Evolutionary conservation across 1,140 invertebrate species (phyloP).

Genomic region (Trichoplusia ni): DNA sequence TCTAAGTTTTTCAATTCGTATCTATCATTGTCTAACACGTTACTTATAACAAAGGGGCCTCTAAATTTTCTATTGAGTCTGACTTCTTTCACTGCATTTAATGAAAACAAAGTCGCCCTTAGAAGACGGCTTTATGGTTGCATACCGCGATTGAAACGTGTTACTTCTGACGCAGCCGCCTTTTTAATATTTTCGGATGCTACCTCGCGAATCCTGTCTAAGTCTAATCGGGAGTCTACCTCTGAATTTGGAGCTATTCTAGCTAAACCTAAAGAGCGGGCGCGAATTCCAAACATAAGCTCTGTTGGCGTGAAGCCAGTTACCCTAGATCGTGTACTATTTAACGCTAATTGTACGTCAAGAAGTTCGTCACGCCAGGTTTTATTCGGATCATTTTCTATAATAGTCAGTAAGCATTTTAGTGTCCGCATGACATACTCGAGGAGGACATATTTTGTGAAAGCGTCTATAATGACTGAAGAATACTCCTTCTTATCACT

Average conservation of each 20-base stretch:
- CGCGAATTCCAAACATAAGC: background rate
- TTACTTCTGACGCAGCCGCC: slow-evolving; percentile 29
- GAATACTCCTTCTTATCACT: too few species aligned
- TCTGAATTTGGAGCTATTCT: too few species aligned
- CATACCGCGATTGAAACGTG: slow-evolving; percentile 41
- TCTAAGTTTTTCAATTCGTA: slow-evolving; percentile 38
- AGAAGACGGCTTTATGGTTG: slow-evolving; percentile 35
- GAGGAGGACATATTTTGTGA: slow-evolving; percentile 48
- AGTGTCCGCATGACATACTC: slow-evolving; percentile 45
- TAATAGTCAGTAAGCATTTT: slow-evolving; percentile 38
- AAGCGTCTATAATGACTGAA: too few species aligned
- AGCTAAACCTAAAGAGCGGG: too few species aligned
- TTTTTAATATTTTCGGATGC: slow-evolving; percentile 39
- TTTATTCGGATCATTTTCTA: slow-evolving; percentile 45
- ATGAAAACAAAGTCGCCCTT: slow-evolving; percentile 44
- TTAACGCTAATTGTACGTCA: slow-evolving; percentile 51
- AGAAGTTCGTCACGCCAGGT: too few species aligned
- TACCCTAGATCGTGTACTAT: slow-evolving; percentile 42
- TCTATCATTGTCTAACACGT: slow-evolving; percentile 42
- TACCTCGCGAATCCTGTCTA: background rate
- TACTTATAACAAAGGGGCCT: slow-evolving; percentile 39
- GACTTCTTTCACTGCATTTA: slow-evolving; percentile 38
- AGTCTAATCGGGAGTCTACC: background rate
- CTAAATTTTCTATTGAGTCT: slow-evolving; percentile 44
- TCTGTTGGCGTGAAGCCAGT: slow-evolving; percentile 42